Evolutionary conservation across 2,113 vertebrate genomes (phyloP), one percentile per base, ranked within the genome.

Genomic region (Pelecanus crispus): DNA sequence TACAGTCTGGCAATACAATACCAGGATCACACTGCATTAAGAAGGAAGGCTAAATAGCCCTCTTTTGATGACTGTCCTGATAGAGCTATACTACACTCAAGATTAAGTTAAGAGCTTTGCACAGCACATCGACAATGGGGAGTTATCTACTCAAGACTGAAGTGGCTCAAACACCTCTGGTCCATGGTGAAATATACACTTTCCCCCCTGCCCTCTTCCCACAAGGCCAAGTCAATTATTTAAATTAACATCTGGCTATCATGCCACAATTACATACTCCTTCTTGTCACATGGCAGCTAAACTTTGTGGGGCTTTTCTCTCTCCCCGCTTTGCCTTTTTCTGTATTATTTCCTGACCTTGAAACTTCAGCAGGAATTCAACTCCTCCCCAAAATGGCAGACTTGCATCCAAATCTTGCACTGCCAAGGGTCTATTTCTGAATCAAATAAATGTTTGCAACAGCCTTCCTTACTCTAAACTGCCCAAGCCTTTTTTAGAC

Each of bases 41-140:
- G 38, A 78, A 63, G 28, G 32, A 70, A 95, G 45, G 44, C 22
- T 68, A 86, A 78, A 50, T 40, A 61, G 28, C 9, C 7, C 9
- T 55, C 10, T 50, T 40, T 5, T 66, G 45, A 50, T 79, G 52
- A 31, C 42, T 44, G 14, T 15, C 24, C 31, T 56, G 29, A 44
- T 40, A 34, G 36, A 80, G 47, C 19, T 74, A 10, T 25, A 17
- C 13, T 29, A 7, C 0, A 0, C n/a, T 87, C 12, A 56, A 36
- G n/a, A 75, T 47, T 42, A 66, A 50, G 28, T 20, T 56, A 31
- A 45, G 36, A 77, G 58, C 25, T 72, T 71, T 87, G 22, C 17
- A 19, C 21, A 58, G 49, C 47, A 44, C 24, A 72, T 63, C 36
- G 47, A n/a, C 24, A 66, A 10, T 16, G 47, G 14, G 45, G 8